Evolutionary conservation across 1,140 invertebrate genomes (phyloP), one percentile per base, ranked within the genome.

Genomic region (Aricia agestis): DNA sequence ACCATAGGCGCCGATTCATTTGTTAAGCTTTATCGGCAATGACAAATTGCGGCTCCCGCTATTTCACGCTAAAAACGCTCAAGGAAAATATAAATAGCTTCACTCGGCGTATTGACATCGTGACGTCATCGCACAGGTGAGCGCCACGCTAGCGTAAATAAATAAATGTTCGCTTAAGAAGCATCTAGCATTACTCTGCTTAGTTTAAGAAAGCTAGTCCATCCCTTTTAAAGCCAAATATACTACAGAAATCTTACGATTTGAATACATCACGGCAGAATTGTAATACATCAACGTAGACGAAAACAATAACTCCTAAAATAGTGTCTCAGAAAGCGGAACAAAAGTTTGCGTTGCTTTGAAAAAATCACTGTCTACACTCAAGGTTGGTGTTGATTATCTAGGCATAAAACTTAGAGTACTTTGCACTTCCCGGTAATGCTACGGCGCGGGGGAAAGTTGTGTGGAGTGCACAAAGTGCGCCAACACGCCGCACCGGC

Each of bases 371-470:
- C 18, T 59, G 58, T 19, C 59, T 63, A 74, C 81, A 85, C 80
- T 80, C 82, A 69, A 80, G 79, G 80, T 81, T 84, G 79, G 80
- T 82, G 85, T 88, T 87, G 82, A 90, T 88, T 87, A 82, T 84
- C 81, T 85, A 81, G 74, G 78, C 82, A 84, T 85, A 83, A 87
- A 89, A 90, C 82, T 87, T 85, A 74, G 75, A 76, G 79, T 85
- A 81, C 78, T 80, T 81, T 80, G 76, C 85, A 80, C 80, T 84
- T 84, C 80, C 80, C 73, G 84, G 85, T 89, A 91, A 89, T 91
- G 87, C 89, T 82, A 82, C 82, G 84, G 85, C 87, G 89, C 89
- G 85, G 89, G 25, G 89, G 85, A 91, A 89, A 91, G 84, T 91
- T 89, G 82, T 83, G 82, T 79, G 85, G 86, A 89, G 86, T 89